Conservation (phyloP, 2,113 vertebrate genomes). For the Collichthys lucidus region DNA sequence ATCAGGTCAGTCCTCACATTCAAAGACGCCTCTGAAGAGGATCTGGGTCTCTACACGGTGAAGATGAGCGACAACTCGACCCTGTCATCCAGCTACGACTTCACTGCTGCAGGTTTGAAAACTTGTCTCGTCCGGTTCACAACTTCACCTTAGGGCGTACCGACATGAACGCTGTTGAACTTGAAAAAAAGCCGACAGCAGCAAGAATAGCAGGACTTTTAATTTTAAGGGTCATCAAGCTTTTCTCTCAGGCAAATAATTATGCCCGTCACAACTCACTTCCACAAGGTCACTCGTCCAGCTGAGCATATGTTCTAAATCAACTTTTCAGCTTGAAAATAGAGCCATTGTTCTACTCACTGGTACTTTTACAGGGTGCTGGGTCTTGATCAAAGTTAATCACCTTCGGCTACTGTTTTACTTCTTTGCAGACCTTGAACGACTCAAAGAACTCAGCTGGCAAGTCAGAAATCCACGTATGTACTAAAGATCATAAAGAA, state of each 20-base stretch:
- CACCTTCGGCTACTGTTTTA: constrained; percentile 29
- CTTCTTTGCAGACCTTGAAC: constrained; percentile 88
- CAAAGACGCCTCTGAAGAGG: constrained; percentile 88
- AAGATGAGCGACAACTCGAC: constrained; percentile 87
- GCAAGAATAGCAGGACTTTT: constrained; percentile 31
- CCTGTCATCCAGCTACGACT: constrained; percentile 91
- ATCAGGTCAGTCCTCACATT: constrained; percentile 92
- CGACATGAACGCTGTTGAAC: background rate
- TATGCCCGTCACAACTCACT: constrained; percentile 7
- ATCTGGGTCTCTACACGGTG: constrained; percentile 92
- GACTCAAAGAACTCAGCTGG: constrained; percentile 89
- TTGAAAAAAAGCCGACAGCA: constrained; percentile 22
- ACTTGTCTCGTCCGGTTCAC: constrained; percentile 1
- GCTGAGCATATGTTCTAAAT: constrained; percentile 32
- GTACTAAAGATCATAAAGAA: constrained; percentile 48
- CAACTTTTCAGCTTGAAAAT: constrained; percentile 23
- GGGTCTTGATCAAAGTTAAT: constrained; percentile 31
- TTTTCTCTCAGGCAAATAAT: constrained; percentile 57
- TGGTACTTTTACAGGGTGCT: constrained; percentile 9
- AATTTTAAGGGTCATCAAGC: constrained; percentile 47
- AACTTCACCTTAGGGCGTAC: background rate
- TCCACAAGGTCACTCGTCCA: constrained; percentile 47
- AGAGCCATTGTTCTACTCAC: constrained; percentile 8
- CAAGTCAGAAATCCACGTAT: constrained; percentile 93
- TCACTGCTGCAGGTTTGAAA: constrained; percentile 91